phyloP scores from a whole-genome alignment of 2,797 vertebrate species.

The Hemibagrus guttatus region DNA sequence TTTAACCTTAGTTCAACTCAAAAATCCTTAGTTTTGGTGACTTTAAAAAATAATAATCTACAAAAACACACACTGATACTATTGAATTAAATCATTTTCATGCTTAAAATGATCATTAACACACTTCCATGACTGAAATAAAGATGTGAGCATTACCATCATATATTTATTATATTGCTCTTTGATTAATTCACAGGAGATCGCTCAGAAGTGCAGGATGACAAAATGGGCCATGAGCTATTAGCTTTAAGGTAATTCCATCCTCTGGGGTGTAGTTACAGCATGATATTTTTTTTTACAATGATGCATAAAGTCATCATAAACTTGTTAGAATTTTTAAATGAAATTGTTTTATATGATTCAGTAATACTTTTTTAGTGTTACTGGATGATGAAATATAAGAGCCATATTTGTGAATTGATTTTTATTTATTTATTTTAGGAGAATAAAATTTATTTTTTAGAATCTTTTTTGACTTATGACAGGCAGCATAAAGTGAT shows the following conservation, averaged over 20 bases:
- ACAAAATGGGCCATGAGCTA: slow-evolving; percentile 81
- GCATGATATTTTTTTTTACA: not conserved
- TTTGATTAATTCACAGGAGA: slow-evolving; percentile 73
- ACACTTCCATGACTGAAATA: not conserved
- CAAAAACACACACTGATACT: not conserved
- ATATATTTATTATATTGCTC: not conserved
- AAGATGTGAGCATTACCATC: not conserved
- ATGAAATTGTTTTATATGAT: not conserved
- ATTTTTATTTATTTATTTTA: not conserved
- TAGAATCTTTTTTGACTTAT: not conserved
- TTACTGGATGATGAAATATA: not conserved
- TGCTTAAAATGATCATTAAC: not conserved
- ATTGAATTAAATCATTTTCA: not conserved
- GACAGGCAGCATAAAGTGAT: not conserved
- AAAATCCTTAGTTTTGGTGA: not conserved
- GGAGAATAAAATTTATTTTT: not conserved
- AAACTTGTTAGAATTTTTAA: not conserved
- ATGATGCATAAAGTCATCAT: not conserved
- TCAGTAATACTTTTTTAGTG: not conserved
- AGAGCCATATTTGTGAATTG: not conserved
- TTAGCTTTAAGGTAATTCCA: slow-evolving; percentile 82
- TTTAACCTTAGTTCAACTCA: not conserved
- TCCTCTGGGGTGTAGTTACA: not conserved
- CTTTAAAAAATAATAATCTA: not conserved
- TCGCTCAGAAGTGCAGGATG: slow-evolving; percentile 72